Base-by-base conservation (phyloP, 2,888 invertebrate genomes). In the Spialia ferax region DNA sequence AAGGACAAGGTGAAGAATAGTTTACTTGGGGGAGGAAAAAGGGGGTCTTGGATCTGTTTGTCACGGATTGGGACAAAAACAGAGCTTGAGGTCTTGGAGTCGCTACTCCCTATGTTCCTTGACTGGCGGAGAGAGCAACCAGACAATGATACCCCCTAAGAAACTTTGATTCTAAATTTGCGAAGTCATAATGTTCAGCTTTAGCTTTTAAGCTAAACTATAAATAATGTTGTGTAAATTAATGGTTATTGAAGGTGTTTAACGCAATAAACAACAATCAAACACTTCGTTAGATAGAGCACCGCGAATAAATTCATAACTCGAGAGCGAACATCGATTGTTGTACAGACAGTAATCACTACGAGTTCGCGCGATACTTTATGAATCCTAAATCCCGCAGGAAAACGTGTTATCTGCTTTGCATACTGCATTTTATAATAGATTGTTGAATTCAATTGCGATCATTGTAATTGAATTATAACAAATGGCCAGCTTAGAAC, bases 311-410 rank as follows among this genome's bases (percentile, higher is more conserved):
- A 57, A 64, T 23, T 35, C 50, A 64, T 64, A 35, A 50, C n/a
- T 48, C 18, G 23, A 35, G 18, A 64, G 57, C 55, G 22, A 63
- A 56, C 55, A 64, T 64, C 48, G 38, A 56, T 50, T 48, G 15
- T 57, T n/a, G 48, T 18, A 23, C 29, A 38, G 50, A 38, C 65
- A 63, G 29, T 59, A 65, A 65, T 65, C 57, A 23, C n/a, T 26
- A 15, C 48, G 48, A 22, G 23, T 54, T 54, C 52, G 26, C 26
- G 26, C 7, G 20, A 59, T 15, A 56, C 64, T 63, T 64, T 59
- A 65, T 65, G 52, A 42, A 59, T 65, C 59, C 65, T 59, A 50
- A 65, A 52, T 65, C 59, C 59, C 18, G 42, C 18, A 26, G 26
- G 23, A 20, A 50, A 65, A 65, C 38, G 11, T 57, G 23, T 29